A percentile compares a stretch with the other conserved stretches of the same genome.
Conservation (phyloP, 2,888 invertebrate species). For the Pandemis corylana region DNA sequence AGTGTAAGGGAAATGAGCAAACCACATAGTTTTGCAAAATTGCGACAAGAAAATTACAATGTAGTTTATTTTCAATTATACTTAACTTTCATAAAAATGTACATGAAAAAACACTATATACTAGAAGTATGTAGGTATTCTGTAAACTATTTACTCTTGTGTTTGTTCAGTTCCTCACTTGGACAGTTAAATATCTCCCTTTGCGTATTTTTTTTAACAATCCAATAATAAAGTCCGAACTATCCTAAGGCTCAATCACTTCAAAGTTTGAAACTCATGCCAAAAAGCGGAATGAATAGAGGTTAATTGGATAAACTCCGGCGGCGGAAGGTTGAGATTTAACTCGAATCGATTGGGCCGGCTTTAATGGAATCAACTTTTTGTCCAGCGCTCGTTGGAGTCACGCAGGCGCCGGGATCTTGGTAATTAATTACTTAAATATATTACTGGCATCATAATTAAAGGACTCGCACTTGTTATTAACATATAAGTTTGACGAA, state of each 20-base stretch:
- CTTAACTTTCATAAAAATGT: too few species aligned
- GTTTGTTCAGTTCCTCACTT: background rate
- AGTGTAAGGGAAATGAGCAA: too few species aligned
- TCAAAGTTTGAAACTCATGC: slow-evolving; percentile 33
- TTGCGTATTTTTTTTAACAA: background rate
- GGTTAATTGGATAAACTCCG: slow-evolving; percentile 34
- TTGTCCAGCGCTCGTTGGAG: background rate
- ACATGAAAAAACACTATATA: too few species aligned
- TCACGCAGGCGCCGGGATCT: slow-evolving; percentile 24
- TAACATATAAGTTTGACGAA: too few species aligned
- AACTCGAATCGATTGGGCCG: slow-evolving; percentile 35
- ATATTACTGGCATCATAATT: background rate
- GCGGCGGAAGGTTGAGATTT: slow-evolving; percentile 25
- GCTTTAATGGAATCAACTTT: slow-evolving; percentile 39
- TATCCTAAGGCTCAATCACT: slow-evolving; percentile 26
- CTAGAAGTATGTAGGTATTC: too few species aligned
- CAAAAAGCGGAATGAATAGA: slow-evolving; percentile 27
- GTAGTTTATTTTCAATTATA: too few species aligned
- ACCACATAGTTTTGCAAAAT: too few species aligned
- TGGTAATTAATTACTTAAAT: background rate
- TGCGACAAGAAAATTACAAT: too few species aligned
- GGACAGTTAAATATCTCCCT: background rate
- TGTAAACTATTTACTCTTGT: too few species aligned
- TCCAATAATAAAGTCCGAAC: slow-evolving; percentile 16
- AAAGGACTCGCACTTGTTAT: too few species aligned